Percentiles rank a stretch among this genome's conserved stretches.
Evolutionary conservation across 2,888 invertebrate genomes (phyloP).

Genomic region (Hydroisotoma schaefferi): DNA sequence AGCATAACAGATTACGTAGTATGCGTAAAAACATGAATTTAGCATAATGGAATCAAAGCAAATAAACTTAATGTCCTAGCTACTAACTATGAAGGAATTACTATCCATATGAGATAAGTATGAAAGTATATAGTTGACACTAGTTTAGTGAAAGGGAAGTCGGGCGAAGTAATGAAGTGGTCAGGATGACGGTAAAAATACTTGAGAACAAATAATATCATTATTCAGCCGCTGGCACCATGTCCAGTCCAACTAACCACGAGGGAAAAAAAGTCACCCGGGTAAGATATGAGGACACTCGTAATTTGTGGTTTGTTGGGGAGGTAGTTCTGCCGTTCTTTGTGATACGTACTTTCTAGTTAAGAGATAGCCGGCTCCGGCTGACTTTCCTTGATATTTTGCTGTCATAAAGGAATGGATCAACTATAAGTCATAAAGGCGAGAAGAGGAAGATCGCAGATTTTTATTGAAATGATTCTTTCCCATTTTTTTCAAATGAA

Average conservation of each 20-base stretch:
- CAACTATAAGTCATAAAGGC: not conserved
- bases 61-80: no score
- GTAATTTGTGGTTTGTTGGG: constrained; percentile 35
- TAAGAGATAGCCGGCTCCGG: constrained; percentile 11
- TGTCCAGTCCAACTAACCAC: not conserved
- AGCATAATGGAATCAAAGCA: no score
- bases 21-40: no score
- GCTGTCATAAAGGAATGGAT: constrained; percentile 31
- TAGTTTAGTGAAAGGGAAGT: no score
- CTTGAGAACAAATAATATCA: constrained; percentile 1
- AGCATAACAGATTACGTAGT: no score
- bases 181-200: constrained; percentile 20
- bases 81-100: no score
- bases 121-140: no score
- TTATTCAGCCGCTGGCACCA: constrained; percentile 1
- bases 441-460: constrained; percentile 1
- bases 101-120: no score
- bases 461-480: constrained; percentile 23
- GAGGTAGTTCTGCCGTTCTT: constrained; percentile 18
- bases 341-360: not conserved
- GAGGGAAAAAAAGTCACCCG: not conserved
- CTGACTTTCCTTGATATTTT: constrained; percentile 15
- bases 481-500: no score
- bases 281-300: constrained; percentile 15
- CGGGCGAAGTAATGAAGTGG: constrained; percentile 40